Evolutionary conservation across 2,888 invertebrate species (phyloP), one percentile per base, ranked within the genome.

Genomic region (Pherbina coryleti): DNA sequence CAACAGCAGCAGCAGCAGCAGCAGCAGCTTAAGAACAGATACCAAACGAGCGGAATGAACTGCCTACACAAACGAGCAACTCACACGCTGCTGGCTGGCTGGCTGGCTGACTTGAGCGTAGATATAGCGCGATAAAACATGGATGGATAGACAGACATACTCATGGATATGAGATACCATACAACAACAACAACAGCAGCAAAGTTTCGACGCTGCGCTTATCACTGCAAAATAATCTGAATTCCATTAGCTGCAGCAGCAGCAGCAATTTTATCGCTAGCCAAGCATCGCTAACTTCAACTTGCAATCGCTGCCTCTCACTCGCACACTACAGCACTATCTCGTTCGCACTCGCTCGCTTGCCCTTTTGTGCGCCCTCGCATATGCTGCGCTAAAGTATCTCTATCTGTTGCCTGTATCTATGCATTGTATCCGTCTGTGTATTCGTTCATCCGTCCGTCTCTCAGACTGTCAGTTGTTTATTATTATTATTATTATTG

Each of bases 191-290:
- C 28, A 64, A 31, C 31, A 64, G 3, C 44, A 69, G 70, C 31
- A 64, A 53, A 8, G 57, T 34, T 53, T 44, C 44, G 71, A 5
- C 44, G 31, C 28, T 31, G 9, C 53, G n/a, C 85, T 87, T 87
- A 87, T 87, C 87, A 84, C 85, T 84, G 85, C 86, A 84, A 86
- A 88, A 88, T 87, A 87, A 87, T 87, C 87, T 86, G 87, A 87
- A 88, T 87, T 87, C 87, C 87, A 87, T 87, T 87, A 87, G 87
- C 88, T 86, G 87, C 51, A 19, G 31, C 71, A 31, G 51, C 73
- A 66, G 53, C 75, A 64, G 66, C 17, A 67, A 17, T 44, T 28
- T 75, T 75, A 75, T 75, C 75, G 31, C 22, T 31, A 19, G 75
- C 75, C 22, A 53, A 67, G 67, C 75, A 75, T 75, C 75, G 67